Base-by-base conservation (phyloP, 2,797 vertebrate species). In the Pagetopsis macropterus region DNA sequence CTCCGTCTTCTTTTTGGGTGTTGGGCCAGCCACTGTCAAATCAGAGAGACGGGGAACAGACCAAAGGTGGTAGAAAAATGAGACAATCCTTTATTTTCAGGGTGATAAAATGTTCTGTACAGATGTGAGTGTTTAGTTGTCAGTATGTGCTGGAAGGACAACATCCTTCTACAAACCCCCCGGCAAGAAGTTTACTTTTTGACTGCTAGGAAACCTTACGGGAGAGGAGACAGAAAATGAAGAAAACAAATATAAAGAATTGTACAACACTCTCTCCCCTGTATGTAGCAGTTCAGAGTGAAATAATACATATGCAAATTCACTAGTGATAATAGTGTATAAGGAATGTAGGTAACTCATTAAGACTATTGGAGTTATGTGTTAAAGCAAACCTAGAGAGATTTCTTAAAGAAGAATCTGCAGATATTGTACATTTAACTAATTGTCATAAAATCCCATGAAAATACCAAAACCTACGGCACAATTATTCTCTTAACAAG, bases 61-160 rank as follows among this genome's bases (percentile, higher is more conserved):
- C 70, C 68, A 87, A 69, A 75, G 75, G 57, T 59, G 57, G 70
- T 87, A 85, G 72, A 75, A 83, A 90, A 71, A 67, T 40, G 43
- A 52, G 55, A 72, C 45, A 85, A 75, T 72, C 70, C 75, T 93
- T 94, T 93, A 93, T 90, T 91, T 89, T 62, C 60, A 72, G 68
- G 70, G 70, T 75, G 83, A 79, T 66, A 81, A 37, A 83, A 78
- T 79, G 76, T 55, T 78, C 79, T 84, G 83, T 85, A 86, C 82
- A 91, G 83, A 78, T 77, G 70, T 76, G 63, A 80, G 76, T 65
- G 65, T 81, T 76, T n/a, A 44, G 70, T 41, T 65, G 82, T 85
- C 74, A 60, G 66, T 60, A 17, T 84, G 83, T 83, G 81, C 84
- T 75, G 80, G 41, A 72, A 72, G 79, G 69, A 80, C 17, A 77